phyloP scores from a whole-genome alignment of 2,113 vertebrate species.

The Meles meles region DNA sequence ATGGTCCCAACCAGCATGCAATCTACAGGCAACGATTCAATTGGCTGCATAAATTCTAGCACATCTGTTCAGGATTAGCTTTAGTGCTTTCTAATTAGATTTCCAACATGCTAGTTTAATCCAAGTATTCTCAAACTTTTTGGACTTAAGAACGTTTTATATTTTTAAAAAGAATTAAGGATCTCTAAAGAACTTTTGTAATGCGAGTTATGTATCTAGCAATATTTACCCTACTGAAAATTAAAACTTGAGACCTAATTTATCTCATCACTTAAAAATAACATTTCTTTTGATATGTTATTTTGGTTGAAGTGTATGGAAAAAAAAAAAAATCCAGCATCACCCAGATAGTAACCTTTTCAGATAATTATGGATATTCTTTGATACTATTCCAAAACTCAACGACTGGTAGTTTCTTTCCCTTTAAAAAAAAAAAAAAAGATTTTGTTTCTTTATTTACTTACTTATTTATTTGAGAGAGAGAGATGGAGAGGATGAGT shows the following conservation, averaged over 20 bases:
- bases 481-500: neutral
- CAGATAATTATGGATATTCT: neutral
- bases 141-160: neutral
- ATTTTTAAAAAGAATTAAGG: neutral
- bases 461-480: neutral
- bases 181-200: neutral
- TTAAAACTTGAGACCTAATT: neutral
- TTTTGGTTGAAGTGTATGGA: neutral
- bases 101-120: neutral
- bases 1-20: neutral
- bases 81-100: constrained; percentile 10
- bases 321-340: neutral
- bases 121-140: neutral
- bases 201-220: neutral
- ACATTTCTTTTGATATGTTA: neutral
- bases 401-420: neutral
- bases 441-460: too few relatives aligned
- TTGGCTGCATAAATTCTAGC: neutral
- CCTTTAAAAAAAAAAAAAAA: neutral
- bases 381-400: neutral
- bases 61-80: neutral
- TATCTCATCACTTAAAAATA: neutral
- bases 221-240: neutral
- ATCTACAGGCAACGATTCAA: neutral
- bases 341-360: neutral